Conservation (phyloP, 2,888 invertebrate genomes). For the Graphium colonna region DNA sequence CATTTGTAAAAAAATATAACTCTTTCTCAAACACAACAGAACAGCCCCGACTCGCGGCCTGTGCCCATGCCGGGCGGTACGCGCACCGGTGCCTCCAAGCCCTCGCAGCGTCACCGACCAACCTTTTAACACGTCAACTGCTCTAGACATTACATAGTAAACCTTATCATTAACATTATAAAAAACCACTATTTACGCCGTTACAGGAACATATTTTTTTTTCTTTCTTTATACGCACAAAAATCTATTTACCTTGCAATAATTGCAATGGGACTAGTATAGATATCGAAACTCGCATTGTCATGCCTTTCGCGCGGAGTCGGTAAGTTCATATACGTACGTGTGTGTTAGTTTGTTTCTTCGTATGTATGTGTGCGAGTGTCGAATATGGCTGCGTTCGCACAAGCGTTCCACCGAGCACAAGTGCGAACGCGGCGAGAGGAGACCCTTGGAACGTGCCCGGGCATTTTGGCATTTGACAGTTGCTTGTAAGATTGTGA, state of each 20-base stretch:
- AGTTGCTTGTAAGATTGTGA: slow-evolving; percentile 54
- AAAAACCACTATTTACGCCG: slow-evolving; percentile 68
- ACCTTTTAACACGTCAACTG: slow-evolving; percentile 29
- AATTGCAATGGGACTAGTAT: slow-evolving; percentile 63
- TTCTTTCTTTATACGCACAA: slow-evolving; percentile 44
- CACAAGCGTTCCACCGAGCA: slow-evolving; percentile 62
- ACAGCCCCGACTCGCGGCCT: slow-evolving; percentile 23
- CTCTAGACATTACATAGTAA: slow-evolving; percentile 53
- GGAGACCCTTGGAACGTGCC: too few species aligned
- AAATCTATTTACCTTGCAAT: slow-evolving; percentile 74
- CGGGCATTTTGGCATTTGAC: slow-evolving; percentile 66
- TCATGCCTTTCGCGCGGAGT: slow-evolving; percentile 49
- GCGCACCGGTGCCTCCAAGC: slow-evolving; percentile 29
- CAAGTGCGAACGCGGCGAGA: slow-evolving; percentile 66
- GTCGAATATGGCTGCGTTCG: slow-evolving; percentile 64
- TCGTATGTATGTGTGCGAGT: slow-evolving; percentile 41
- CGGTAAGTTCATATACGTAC: slow-evolving; percentile 31
- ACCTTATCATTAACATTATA: slow-evolving; percentile 64
- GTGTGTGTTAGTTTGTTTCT: slow-evolving; percentile 33
- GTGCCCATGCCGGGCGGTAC: not conserved
- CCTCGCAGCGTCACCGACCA: slow-evolving; percentile 39
- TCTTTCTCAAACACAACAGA: slow-evolving; percentile 50
- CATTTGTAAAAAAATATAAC: slow-evolving; percentile 77
- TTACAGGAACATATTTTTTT: slow-evolving; percentile 70
- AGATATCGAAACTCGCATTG: slow-evolving; percentile 51